Evolutionary conservation across 2,888 invertebrate species (phyloP), one percentile per base, ranked within the genome.

Genomic region (Tanypteryx hageni): DNA sequence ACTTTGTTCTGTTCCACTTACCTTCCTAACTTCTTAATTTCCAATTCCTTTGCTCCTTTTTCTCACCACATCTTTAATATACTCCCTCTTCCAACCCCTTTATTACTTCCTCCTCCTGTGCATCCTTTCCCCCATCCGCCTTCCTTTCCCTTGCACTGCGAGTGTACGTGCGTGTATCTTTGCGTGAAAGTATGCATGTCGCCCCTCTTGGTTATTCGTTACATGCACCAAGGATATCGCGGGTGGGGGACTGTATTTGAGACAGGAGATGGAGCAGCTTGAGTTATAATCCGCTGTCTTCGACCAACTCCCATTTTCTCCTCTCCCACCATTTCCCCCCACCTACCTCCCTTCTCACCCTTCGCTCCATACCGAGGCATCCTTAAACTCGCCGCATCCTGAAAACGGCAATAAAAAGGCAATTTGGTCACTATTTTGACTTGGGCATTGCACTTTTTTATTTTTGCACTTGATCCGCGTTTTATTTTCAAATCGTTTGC

Each of bases 151-250:
- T 22, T 76, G 27, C 27, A 13, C 76, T 13, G 22, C 27, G 13
- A 27, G 27, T 76, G 27, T 27, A 76, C 76, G 76, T 76, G 76
- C 27, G 61, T 61, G 76, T 76, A 76, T 27, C 76, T 76, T 76
- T 76, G 76, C 76, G 76, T 76, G 76, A 76, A 76, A 76, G 76
- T 76, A 76, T 76, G 76, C 76, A 27, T 76, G 76, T 76, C 76
- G 22, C 14, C 27, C 76, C 27, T 76, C 76, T 27, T 27, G 76
- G 76, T 76, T 76, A 76, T 76, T 76, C 76, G 76, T 76, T 76
- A 76, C 22, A 76, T 76, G 76, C 76, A 27, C 76, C 22, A 27
- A 5, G 76, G 76, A 76, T 76, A 76, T 27, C 22, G 76, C 27
- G 10, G 76, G 22, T 22, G 22, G 76, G n/a, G 76, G 76, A 76